Evolutionary conservation across 2,888 invertebrate genomes (phyloP).

Genomic region (Sycophila texana): DNA sequence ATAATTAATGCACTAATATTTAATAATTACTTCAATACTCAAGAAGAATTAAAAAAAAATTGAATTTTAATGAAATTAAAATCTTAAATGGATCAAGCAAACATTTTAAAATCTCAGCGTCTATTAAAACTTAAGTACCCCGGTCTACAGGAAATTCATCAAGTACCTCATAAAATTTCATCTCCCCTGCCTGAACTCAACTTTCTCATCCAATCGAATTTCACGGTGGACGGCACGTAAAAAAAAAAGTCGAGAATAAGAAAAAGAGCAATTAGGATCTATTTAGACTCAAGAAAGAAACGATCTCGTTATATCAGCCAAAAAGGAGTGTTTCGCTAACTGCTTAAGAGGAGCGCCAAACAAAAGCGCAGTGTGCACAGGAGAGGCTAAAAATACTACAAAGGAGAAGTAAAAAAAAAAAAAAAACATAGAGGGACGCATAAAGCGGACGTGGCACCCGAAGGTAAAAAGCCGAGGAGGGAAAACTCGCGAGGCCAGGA

Average conservation of each 20-base stretch:
- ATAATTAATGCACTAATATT: no score
- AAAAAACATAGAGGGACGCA: no score
- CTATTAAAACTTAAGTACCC: constrained; percentile 22
- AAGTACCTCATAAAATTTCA: constrained; percentile 2
- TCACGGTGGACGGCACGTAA: no score
- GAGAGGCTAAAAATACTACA: no score
- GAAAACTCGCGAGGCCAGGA: background rate
- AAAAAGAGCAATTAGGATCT: background rate
- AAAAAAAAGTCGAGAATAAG: background rate
- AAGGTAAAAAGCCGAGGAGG: no score
- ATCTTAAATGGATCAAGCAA: background rate
- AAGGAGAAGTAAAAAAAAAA: no score
- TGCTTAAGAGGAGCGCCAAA: background rate
- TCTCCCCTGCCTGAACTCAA: background rate
- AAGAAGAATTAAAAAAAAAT: no score
- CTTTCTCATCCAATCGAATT: background rate
- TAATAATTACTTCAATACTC: no score
- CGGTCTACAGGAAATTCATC: background rate
- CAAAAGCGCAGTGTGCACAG: background rate
- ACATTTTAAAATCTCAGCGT: background rate
- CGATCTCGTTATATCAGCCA: background rate
- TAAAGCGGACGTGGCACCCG: no score
- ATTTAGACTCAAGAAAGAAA: background rate
- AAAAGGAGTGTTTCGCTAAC: background rate
- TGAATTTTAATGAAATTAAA: background rate